Conservation (phyloP, 2,888 invertebrate genomes). For the Cerastoderma edule region DNA sequence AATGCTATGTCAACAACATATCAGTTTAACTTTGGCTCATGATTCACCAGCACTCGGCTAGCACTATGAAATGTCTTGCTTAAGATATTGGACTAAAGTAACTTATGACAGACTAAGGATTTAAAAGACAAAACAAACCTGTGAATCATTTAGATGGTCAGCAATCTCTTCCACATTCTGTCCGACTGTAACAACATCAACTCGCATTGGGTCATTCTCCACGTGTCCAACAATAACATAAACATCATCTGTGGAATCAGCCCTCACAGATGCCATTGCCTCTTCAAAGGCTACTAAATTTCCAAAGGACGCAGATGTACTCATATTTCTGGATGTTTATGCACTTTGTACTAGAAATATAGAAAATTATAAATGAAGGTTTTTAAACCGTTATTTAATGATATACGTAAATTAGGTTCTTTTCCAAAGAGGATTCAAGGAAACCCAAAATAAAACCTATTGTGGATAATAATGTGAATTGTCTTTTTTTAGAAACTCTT, state of each 20-base stretch:
- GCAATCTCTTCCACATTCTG: slow-evolving; percentile 67
- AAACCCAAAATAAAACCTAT: neutral
- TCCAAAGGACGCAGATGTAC: slow-evolving; percentile 73
- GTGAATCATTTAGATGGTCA: slow-evolving; percentile 56
- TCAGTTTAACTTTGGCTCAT: no score
- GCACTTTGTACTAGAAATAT: neutral
- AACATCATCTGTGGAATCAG: slow-evolving; percentile 61
- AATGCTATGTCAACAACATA: no score
- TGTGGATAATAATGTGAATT: neutral
- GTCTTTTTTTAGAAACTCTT: no score
- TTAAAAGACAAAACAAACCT: no score
- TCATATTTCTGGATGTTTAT: slow-evolving; percentile 68
- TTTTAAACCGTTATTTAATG: neutral
- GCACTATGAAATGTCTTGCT: no score
- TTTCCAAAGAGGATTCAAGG: neutral
- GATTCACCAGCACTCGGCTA: no score
- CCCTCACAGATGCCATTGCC: slow-evolving; percentile 75
- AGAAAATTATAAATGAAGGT: neutral
- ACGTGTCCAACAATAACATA: slow-evolving; percentile 78
- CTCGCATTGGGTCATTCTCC: slow-evolving; percentile 74
- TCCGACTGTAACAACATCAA: slow-evolving; percentile 69
- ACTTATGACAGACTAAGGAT: no score
- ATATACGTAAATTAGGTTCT: neutral
- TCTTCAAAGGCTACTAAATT: slow-evolving; percentile 69
- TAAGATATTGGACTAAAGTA: no score